Evolutionary conservation across 2,113 vertebrate genomes (phyloP), one percentile per base, ranked within the genome.

Genomic region (Takifugu bimaculatus): DNA sequence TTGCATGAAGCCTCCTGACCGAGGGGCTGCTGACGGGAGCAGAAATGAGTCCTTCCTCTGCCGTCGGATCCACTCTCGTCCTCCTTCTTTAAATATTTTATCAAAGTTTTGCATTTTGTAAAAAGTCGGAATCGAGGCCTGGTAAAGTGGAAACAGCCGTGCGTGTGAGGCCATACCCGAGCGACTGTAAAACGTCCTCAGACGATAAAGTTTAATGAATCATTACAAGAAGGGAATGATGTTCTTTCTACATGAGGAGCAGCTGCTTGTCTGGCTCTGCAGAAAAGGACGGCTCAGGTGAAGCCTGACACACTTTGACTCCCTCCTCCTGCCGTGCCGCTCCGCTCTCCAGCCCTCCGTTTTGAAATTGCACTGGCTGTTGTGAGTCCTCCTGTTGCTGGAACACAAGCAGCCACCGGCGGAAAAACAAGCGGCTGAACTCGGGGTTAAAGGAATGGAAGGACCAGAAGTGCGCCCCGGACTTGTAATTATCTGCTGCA

Each of bases 11-110:
- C 49, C 20, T 62, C 70, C 50, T 20, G 20, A 20, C 20, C 20
- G 20, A 20, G 20, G 20, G 20, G 20, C 20, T 20, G 25, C 44
- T 65, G 54, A 55, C 53, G 68, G 66, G 63, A 67, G 62, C 60
- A 68, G 35, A 25, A 60, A 53, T 72, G 69, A 27, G 27, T 45
- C 28, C 39, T 67, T 35, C 63, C 42, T 65, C 69, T 57, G 57
- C 60, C 63, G 35, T 32, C 75, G 69, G 49, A 74, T 70, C 80
- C 74, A 77, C 73, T 51, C 62, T 56, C 32, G 14, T 26, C 54
- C 61, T 74, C 55, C 64, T 64, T 69, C 66, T 59, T 68, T 59
- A 59, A 67, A 79, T 70, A 73, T 75, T 79, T 79, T n/a, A 79
- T 77, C 54, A 4, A 29, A 2, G 61, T 64, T 75, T 64, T 75